phyloP scores from a whole-genome alignment of 2,113 vertebrate genomes.

The Bambusicola thoracicus region DNA sequence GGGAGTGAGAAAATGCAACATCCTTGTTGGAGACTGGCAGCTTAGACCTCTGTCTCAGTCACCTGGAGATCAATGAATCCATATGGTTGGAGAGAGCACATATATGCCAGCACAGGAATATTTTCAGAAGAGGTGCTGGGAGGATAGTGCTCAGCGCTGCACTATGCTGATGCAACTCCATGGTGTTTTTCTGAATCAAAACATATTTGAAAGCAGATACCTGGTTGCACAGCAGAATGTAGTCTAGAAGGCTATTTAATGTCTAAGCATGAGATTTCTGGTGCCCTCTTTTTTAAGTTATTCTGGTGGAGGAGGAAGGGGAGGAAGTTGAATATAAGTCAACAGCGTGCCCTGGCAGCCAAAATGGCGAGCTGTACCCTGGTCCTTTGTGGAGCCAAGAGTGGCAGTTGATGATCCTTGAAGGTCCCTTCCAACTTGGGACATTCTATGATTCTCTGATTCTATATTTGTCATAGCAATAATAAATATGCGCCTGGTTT shows the following conservation, averaged over 20 bases:
- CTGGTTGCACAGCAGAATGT: not conserved
- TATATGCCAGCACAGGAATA: not conserved
- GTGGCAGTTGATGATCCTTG: too few relatives aligned
- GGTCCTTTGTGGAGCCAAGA: too few relatives aligned
- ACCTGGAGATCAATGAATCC: not conserved
- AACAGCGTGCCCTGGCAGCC: too few relatives aligned
- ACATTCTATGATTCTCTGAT: too few relatives aligned
- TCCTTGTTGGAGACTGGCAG: not conserved
- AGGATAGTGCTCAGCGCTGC: not conserved
- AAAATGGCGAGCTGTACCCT: too few relatives aligned
- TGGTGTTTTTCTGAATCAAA: not conserved
- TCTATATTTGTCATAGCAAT: not conserved
- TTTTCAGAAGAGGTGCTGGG: not conserved
- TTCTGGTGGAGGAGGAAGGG: too few relatives aligned
- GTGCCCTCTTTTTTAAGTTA: not conserved
- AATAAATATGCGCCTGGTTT: not conserved
- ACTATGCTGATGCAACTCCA: not conserved
- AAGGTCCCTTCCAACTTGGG: too few relatives aligned
- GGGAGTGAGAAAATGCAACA: not conserved
- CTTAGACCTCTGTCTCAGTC: not conserved
- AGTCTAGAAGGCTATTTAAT: not conserved
- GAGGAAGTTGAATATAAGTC: too few relatives aligned
- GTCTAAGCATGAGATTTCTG: not conserved
- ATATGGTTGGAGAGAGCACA: too few relatives aligned
- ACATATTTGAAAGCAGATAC: not conserved